Percentiles rank a stretch among this genome's conserved stretches.
These are phyloP conservation scores for Apamea monoglypha DNA, from an alignment of 2,888 invertebrate genomes.

Conservation along the genomic window DNA sequence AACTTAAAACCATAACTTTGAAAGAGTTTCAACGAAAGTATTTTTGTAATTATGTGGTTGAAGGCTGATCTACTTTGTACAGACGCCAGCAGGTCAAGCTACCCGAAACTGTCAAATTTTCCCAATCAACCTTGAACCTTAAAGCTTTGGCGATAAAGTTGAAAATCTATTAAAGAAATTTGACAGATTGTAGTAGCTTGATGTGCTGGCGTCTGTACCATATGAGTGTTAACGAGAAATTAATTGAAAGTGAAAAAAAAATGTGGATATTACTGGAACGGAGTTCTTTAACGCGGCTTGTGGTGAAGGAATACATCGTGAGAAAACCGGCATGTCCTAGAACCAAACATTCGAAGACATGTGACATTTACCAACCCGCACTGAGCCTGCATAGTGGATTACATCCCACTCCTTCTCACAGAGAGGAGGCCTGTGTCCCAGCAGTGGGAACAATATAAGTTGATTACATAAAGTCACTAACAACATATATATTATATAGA, in stretches of 20 bases:
- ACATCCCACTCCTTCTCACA: not conserved
- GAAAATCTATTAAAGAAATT: too few species aligned
- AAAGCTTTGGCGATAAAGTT: too few species aligned
- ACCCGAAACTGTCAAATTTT: too few species aligned
- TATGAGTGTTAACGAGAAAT: not conserved
- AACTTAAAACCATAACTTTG: constrained; percentile 24
- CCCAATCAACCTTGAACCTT: too few species aligned
- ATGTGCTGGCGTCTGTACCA: too few species aligned
- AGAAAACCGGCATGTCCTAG: not conserved
- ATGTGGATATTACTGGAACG: not conserved
- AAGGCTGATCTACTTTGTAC: constrained; percentile 15
- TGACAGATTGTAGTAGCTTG: too few species aligned
- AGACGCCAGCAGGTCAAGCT: too few species aligned
- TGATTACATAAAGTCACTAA: not conserved
- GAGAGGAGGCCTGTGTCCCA: not conserved
- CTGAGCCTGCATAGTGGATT: not conserved
- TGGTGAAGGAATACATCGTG: not conserved
- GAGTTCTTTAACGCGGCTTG: not conserved
- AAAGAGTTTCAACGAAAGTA: constrained; percentile 24
- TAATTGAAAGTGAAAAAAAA: too few species aligned
- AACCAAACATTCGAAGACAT: too few species aligned
- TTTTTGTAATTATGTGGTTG: constrained; percentile 35
- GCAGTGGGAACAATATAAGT: not conserved
- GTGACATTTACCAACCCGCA: not conserved
- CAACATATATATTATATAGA: too few species aligned